These are phyloP conservation scores for Trichonephila clavipes DNA, from an alignment of 1,140 invertebrate genomes.

Conservation along the genomic window DNA sequence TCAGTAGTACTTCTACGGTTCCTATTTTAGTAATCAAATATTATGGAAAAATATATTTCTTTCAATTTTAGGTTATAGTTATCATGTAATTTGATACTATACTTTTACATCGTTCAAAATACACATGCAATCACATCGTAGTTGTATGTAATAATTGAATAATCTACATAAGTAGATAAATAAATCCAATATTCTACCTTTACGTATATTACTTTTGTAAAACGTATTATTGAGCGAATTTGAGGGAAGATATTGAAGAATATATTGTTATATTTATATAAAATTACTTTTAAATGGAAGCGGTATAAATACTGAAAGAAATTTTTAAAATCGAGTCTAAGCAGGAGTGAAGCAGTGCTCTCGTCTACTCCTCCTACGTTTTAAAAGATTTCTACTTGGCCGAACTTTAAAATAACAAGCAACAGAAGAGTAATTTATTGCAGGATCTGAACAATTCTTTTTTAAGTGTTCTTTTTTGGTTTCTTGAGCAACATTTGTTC, in stretches of 20 bases:
- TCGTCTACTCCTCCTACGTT: background rate
- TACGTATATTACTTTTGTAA: background rate
- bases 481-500: background rate
- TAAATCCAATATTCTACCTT: no score
- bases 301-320: background rate
- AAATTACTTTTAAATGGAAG: background rate
- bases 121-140: no score
- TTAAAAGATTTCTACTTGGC: background rate
- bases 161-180: no score
- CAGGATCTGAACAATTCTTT: background rate
- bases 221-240: background rate
- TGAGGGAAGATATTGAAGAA: no score
- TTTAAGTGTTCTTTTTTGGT: background rate
- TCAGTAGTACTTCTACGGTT: no score
- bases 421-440: background rate
- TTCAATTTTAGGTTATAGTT: no score
- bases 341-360: background rate
- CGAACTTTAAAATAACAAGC: background rate
- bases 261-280: no score
- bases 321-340: background rate
- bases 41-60: no score
- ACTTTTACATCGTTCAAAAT: no score
- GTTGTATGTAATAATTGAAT: no score
- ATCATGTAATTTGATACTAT: no score
- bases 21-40: no score